Percentiles rank a stretch among this genome's conserved stretches.
Conservation (phyloP, 2,797 vertebrate species). For the Sebastes baramenuke region DNA sequence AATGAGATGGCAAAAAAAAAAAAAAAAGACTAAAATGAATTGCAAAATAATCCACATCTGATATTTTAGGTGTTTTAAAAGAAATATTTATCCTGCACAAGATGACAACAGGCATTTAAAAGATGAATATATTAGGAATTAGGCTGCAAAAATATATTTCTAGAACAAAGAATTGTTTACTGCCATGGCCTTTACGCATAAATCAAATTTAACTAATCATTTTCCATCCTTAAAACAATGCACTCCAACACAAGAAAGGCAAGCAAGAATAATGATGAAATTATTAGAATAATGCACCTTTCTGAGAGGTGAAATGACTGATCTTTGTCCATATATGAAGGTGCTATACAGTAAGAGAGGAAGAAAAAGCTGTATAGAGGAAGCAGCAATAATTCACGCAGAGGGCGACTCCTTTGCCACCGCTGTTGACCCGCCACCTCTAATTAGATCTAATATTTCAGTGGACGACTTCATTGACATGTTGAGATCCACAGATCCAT, state of each 20-base stretch:
- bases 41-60: neutral
- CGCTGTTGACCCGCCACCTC: constrained; percentile 76
- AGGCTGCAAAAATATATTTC: neutral
- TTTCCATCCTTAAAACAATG: neutral
- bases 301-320: neutral
- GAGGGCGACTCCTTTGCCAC: constrained; percentile 75
- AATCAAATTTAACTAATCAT: rapidly evolving
- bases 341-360: neutral
- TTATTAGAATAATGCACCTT: neutral
- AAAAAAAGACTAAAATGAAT: neutral
- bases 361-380: constrained; percentile 26
- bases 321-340: neutral
- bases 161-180: neutral
- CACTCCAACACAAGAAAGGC: neutral
- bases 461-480: constrained; percentile 77
- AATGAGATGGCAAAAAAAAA: constrained; percentile 8
- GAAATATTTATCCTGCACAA: neutral
- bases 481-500: constrained; percentile 73
- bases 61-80: neutral
- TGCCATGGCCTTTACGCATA: neutral
- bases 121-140: neutral
- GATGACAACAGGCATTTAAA: neutral
- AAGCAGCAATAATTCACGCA: constrained; percentile 78
- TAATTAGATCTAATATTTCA: constrained; percentile 86
- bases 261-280: neutral